Base-by-base conservation (phyloP, 2,888 invertebrate genomes). In the Pristionchus entomophagus region DNA sequence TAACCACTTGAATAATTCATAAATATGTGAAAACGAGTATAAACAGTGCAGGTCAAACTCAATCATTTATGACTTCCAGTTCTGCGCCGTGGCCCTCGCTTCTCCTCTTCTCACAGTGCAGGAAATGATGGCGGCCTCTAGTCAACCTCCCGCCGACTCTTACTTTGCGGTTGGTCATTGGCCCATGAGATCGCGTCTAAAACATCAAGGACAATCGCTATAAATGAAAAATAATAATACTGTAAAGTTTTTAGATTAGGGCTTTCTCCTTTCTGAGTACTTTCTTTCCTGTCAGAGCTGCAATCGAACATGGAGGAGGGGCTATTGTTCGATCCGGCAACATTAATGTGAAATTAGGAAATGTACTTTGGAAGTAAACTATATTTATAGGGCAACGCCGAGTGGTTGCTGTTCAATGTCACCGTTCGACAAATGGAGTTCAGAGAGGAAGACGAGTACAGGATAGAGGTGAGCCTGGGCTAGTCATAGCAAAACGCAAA, bases 371-470 rank as follows among this genome's bases (percentile, higher is more conserved):
- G n/a, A n/a, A 41, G 41, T 38, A n/a, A 41, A 14, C 10, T 38
- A 4, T 2, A 22, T 26, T 84, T 89, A 78, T 41, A 89, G 90
- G 92, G 92, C n/a, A 92, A 92, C 84, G 92, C 92, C 3, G 92
- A 92, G 86, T 92, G 92, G 92, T 88, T 87, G 26, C 62, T 91
- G n/a, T 88, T 91, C 86, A 92, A 91, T 86, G 91, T 92, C 12
- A 90, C 92, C 12, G 92, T 92, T 12, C 77, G 91, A 29, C 89
- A 91, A 35, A 90, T 92, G 91, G 87, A 86, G 35, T 92, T 92
- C 77, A 88, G 88, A 85, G 92, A 92, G 85, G 91, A 89, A 65
- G 89, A 90, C 38, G 88, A 89, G 59, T 84, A 85, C 41, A n/a
- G 88, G n/a, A 86, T 88, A 12, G 88, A 88, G 86, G 87, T 87